These are phyloP conservation scores for Micromys minutus DNA, from an alignment of 2,113 vertebrate genomes.

Conservation along the genomic window DNA sequence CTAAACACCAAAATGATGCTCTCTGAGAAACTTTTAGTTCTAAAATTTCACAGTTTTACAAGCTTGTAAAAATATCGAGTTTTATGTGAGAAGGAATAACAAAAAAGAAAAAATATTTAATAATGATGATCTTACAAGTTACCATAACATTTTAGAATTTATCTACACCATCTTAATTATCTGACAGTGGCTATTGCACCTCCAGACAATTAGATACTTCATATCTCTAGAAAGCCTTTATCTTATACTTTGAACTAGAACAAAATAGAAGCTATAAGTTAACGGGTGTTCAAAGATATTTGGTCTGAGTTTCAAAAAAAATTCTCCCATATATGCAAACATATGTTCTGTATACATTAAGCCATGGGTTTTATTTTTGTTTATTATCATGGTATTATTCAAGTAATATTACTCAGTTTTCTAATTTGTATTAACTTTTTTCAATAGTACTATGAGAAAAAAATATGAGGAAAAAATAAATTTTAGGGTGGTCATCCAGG, in stretches of 20 bases:
- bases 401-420: not conserved
- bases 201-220: conserved; percentile 33
- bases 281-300: not conserved
- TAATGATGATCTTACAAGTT: not conserved
- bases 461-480: not conserved
- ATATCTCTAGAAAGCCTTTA: not conserved
- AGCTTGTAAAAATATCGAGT: conserved; percentile 15
- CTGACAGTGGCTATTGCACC: not conserved
- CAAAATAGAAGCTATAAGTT: not conserved
- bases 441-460: conserved; percentile 46
- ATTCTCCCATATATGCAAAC: not conserved
- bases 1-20: not conserved
- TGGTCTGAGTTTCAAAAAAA: conserved; percentile 1
- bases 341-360: not conserved
- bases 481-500: not conserved
- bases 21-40: not conserved
- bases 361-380: not conserved
- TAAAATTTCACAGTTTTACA: conserved; percentile 26
- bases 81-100: not conserved
- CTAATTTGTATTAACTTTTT: not conserved
- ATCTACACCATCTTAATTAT: not conserved
- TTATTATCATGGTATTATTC: not conserved
- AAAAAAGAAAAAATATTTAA: conserved; percentile 5
- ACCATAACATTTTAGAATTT: not conserved
- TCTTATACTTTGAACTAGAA: not conserved